These are phyloP conservation scores for Schizopygopsis pylzovi DNA, from an alignment of 2,797 vertebrate genomes.

Conservation along the genomic window DNA sequence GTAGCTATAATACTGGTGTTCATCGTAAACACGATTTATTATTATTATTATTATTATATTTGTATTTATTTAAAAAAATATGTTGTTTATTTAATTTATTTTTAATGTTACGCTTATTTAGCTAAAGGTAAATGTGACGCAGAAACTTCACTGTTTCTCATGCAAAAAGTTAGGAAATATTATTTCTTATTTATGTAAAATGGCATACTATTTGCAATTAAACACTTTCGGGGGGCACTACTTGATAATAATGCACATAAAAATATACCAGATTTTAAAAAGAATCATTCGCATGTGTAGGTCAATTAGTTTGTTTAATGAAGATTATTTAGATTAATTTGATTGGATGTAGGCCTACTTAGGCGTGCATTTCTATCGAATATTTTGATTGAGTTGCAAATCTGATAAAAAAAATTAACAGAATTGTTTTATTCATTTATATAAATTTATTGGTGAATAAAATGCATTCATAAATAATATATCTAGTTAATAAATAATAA, in stretches of 20 bases:
- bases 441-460: background rate
- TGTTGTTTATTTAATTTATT: background rate
- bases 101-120: background rate
- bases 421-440: background rate
- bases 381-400: background rate
- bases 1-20: background rate
- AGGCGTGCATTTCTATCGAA: background rate
- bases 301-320: background rate
- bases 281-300: background rate
- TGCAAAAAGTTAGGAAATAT: background rate
- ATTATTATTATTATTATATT: background rate
- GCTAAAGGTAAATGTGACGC: background rate
- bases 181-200: background rate
- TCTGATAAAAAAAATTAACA: background rate
- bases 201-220: background rate
- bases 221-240: background rate
- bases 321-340: background rate
- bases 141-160: background rate
- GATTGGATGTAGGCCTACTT: background rate
- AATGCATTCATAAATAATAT: background rate
- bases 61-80: background rate
- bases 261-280: background rate
- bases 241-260: background rate
- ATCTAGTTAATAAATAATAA: background rate
- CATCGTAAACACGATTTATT: background rate